Evolutionary conservation across 2,888 invertebrate genomes (phyloP).

Genomic region (Drosophila mercatorum): DNA sequence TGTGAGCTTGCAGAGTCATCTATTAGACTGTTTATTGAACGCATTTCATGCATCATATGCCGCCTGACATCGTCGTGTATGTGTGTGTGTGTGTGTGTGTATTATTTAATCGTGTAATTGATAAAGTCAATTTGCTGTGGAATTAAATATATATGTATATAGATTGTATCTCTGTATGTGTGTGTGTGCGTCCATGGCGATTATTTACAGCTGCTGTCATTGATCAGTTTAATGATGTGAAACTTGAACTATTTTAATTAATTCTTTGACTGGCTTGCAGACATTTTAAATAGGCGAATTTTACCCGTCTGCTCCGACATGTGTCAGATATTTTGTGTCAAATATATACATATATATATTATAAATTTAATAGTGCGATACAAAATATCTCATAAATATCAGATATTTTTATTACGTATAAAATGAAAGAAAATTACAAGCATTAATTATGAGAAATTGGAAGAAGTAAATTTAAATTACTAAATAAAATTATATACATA

Average conservation of each 20-base stretch:
- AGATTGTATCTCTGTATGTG: background rate
- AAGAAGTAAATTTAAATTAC: too few relatives aligned
- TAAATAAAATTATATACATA: too few relatives aligned
- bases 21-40: constrained; percentile 8
- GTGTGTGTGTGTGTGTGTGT: background rate
- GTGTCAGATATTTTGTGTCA: background rate
- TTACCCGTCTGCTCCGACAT: background rate
- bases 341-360: too few relatives aligned
- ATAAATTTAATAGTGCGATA: too few relatives aligned
- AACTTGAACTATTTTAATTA: constrained; percentile 47
- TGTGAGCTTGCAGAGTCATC: background rate
- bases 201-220: constrained; percentile 18
- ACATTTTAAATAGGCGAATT: background rate
- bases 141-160: constrained; percentile 43
- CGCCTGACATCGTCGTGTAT: background rate
- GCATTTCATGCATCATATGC: constrained; percentile 21
- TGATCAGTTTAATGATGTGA: constrained; percentile 50
- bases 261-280: constrained; percentile 16
- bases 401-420: too few relatives aligned
- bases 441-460: too few relatives aligned
- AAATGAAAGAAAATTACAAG: too few relatives aligned
- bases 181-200: background rate
- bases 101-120: constrained; percentile 56
- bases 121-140: constrained; percentile 49
- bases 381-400: too few relatives aligned